Conservation (phyloP, 2,113 vertebrate genomes). For the Peromyscus californicus region DNA sequence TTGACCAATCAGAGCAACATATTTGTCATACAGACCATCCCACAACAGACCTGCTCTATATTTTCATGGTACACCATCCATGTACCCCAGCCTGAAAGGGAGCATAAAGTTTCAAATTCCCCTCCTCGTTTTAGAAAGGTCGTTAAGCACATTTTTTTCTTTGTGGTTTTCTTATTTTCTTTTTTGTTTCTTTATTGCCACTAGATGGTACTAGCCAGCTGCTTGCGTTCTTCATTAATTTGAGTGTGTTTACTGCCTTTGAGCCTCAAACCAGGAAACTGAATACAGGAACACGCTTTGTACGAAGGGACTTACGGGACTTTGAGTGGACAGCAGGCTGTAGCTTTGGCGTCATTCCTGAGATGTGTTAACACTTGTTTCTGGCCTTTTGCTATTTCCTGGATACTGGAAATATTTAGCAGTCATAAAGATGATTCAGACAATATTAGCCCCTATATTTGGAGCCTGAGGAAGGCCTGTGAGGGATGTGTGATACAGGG, state of each 20-base stretch:
- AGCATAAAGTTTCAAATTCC: background rate
- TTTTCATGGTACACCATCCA: background rate
- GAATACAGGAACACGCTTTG: slow-evolving; percentile 46
- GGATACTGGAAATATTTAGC: background rate
- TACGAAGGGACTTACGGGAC: slow-evolving; percentile 30
- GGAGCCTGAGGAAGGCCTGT: background rate
- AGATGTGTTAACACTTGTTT: background rate
- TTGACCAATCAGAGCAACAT: too few species aligned
- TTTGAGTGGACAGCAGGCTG: background rate
- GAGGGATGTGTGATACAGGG: background rate
- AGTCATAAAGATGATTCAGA: background rate
- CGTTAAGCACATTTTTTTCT: slow-evolving; percentile 31
- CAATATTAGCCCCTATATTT: background rate
- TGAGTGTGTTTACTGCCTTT: slow-evolving; percentile 80
- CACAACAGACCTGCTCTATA: background rate
- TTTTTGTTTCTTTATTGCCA: slow-evolving; percentile 79
- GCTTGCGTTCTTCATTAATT: slow-evolving; percentile 67
- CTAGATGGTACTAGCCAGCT: slow-evolving; percentile 89
- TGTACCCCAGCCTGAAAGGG: background rate
- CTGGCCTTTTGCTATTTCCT: background rate
- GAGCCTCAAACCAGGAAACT: slow-evolving; percentile 52
- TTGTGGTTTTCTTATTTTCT: background rate
- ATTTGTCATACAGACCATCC: too few species aligned
- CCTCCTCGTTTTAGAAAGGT: background rate
- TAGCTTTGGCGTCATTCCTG: slow-evolving; percentile 17